Percentiles rank a stretch among this genome's conserved stretches.
Conservation (phyloP, 2,113 vertebrate genomes). For the Saiga tatarica region DNA sequence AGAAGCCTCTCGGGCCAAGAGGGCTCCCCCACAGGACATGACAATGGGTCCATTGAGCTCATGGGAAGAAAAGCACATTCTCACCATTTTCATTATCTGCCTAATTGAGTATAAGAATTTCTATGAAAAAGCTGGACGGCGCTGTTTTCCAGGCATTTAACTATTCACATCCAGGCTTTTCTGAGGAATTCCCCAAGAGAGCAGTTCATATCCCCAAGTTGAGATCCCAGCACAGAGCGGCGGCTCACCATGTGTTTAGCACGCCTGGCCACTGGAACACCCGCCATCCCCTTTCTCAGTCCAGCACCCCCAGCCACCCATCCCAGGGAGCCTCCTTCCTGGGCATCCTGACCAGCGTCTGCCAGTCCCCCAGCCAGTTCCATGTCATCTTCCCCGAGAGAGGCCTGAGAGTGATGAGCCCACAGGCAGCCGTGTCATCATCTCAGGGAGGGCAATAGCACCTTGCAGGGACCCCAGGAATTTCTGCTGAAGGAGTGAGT, state of each 20-base stretch:
- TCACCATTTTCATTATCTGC: background rate
- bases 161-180: background rate
- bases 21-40: background rate
- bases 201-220: rapidly evolving
- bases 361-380: no score
- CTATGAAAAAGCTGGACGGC: background rate
- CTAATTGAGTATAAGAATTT: background rate
- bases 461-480: rapidly evolving
- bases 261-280: rapidly evolving
- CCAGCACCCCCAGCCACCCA: background rate
- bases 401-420: no score
- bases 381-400: rapidly evolving
- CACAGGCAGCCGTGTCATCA: rapidly evolving
- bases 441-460: rapidly evolving
- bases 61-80: background rate
- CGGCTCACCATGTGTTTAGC: background rate
- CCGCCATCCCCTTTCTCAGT: rapidly evolving
- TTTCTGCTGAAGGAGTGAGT: background rate
- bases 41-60: slow-evolving; percentile 50
- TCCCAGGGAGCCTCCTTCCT: rapidly evolving
- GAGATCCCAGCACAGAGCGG: background rate
- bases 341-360: background rate
- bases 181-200: background rate
- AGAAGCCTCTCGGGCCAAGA: background rate
- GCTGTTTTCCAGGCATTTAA: background rate